These are phyloP conservation scores for Ictalurus furcatus DNA, from an alignment of 2,113 vertebrate genomes.

Conservation along the genomic window DNA sequence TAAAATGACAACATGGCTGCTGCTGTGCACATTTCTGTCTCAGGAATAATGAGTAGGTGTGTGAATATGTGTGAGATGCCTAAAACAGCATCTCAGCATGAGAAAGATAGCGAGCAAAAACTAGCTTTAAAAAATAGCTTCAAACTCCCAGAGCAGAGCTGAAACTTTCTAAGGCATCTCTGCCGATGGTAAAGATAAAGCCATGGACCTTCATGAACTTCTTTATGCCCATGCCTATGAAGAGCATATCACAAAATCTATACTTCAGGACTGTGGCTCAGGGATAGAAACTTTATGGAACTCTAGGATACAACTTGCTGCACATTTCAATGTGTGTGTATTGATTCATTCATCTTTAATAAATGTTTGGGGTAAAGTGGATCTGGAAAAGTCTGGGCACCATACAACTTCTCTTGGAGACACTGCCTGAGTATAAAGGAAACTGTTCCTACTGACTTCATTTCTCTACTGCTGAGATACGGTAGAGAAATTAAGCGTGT, in stretches of 20 bases:
- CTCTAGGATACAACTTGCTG: not conserved
- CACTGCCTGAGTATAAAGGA: not conserved
- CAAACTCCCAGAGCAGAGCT: not conserved
- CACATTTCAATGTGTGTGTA: not conserved
- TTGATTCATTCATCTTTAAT: conserved; percentile 7
- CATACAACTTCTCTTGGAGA: not conserved
- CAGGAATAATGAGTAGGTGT: not conserved
- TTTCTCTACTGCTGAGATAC: not conserved
- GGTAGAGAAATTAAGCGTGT: not conserved
- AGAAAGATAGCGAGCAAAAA: not conserved
- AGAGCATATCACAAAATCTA: conserved; percentile 7
- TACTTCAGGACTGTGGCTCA: not conserved
- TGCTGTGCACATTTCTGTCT: not conserved
- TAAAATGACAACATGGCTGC: not conserved
- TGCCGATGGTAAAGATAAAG: conserved; percentile 1
- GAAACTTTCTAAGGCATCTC: not conserved
- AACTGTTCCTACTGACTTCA: not conserved
- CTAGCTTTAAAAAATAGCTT: not conserved
- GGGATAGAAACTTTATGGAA: conserved; percentile 8
- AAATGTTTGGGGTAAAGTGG: not conserved
- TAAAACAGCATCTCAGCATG: not conserved
- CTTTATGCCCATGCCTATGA: not conserved
- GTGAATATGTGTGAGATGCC: not conserved
- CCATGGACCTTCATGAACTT: conserved; percentile 4
- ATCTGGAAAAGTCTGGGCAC: not conserved